Evolutionary conservation across 2,113 vertebrate genomes (phyloP), one percentile per base, ranked within the genome.

Genomic region (Taurulus bubalis): DNA sequence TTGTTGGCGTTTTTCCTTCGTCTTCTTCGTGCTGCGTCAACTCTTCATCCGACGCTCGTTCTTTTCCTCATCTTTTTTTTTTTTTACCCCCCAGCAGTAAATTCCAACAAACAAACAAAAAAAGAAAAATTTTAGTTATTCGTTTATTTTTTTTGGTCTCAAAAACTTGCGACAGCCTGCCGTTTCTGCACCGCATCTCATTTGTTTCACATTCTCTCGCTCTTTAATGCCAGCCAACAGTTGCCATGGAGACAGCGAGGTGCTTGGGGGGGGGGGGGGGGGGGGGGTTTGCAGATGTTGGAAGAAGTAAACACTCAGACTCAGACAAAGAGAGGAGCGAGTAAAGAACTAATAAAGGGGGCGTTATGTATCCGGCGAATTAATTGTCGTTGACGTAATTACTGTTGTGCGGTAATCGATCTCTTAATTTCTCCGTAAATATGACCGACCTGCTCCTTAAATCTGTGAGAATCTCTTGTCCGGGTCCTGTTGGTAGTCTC

Each of bases 231-330:
- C 87, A 70, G 84, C 85, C 71, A 81, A 77, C 87, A 87, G 93
- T 94, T 93, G 83, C 91, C 85, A 94, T 94, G 91, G 91, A 85
- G 89, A 94, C 78, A 24, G 79, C 24, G 38, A 85, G 86, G 83
- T 53, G 87, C 90, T 92, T 93, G 86, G 83, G 86, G 22, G 51
- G 20, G 16, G 16, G 84, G 22, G 51, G 16, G 16, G 84, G 22
- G 51, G 86, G 87, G 80, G 79, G 64, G 79, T 87, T 83, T 92
- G 90, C 89, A 91, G 90, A 92, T 93, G 90, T 92, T 79, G 51
- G 82, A 82, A 80, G 62, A 85, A 85, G 81, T 81, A 86, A 84
- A 90, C 71, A 85, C 65, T 68, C 58, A 59, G 68, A 70, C 62
- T 56, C 40, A 74, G 49, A 85, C 79, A 82, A 79, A 91, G 75